Conservation (phyloP, 1,140 invertebrate genomes). For the Brachystomella parvula region DNA sequence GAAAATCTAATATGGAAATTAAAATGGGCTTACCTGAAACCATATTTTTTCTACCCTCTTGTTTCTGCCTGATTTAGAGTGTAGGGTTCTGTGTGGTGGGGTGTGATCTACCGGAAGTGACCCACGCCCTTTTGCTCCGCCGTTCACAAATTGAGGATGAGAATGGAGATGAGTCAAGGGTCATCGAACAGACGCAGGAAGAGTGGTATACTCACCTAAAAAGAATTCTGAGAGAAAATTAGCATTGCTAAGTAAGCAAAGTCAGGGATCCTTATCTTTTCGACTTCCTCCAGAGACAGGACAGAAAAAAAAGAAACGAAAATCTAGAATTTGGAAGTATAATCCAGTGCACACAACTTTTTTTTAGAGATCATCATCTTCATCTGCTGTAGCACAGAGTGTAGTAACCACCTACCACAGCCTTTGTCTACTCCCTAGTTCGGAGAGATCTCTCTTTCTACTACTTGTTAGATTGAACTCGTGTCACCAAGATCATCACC, state of each 20-base stretch:
- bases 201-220: not conserved
- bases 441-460: slow-evolving; percentile 3
- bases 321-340: slow-evolving; percentile 13
- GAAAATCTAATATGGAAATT: too few species aligned
- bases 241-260: slow-evolving; percentile 13
- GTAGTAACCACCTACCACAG: not conserved
- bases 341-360: too few species aligned
- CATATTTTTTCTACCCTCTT: too few species aligned
- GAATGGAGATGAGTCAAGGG: slow-evolving; percentile 5
- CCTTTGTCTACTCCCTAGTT: not conserved
- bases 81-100: not conserved
- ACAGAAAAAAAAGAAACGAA: slow-evolving; percentile 8
- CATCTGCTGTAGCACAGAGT: not conserved
- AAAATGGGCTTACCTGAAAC: too few species aligned
- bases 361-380: not conserved
- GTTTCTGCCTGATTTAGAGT: not conserved
- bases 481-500: not conserved
- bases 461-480: not conserved
- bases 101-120: slow-evolving; percentile 16
- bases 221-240: not conserved
- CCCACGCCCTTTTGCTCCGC: slow-evolving; percentile 14
- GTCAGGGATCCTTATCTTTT: slow-evolving; percentile 14
- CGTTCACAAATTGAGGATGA: not conserved
- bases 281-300: not conserved
- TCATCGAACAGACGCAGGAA: slow-evolving; percentile 11